A percentile compares a stretch with the other conserved stretches of the same genome.
These are phyloP conservation scores for Rhagonycha lutea DNA, from an alignment of 2,888 invertebrate genomes.

Conservation along the genomic window DNA sequence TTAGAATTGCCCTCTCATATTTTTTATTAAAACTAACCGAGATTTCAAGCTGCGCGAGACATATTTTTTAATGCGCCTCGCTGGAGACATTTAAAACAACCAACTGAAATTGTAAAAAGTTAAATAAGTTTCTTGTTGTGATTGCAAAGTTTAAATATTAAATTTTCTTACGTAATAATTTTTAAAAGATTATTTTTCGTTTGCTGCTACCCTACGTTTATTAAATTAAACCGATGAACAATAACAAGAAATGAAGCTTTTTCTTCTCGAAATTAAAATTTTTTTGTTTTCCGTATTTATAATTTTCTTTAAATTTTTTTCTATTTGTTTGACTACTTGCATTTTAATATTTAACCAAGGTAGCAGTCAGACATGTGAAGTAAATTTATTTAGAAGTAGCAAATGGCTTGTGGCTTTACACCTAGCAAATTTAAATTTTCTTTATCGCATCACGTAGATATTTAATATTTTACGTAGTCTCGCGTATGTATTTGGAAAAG, in stretches of 20 bases:
- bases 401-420: not conserved
- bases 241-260: constrained; percentile 21
- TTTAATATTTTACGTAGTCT: constrained; percentile 22
- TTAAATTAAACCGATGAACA: constrained; percentile 25
- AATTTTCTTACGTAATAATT: constrained; percentile 23
- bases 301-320: not conserved
- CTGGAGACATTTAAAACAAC: constrained; percentile 31
- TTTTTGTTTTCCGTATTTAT: not conserved
- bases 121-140: constrained; percentile 28
- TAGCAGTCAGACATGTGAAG: not conserved
- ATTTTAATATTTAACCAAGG: not conserved
- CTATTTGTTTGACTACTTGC: not conserved
- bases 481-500: constrained; percentile 17
- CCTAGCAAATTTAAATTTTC: constrained; percentile 21
- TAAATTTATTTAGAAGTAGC: not conserved
- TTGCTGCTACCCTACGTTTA: constrained; percentile 15
- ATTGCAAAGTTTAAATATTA: constrained; percentile 30
- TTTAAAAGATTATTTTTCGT: constrained; percentile 20
- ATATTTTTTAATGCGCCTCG: constrained; percentile 30
- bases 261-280: not conserved
- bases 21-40: constrained; percentile 21
- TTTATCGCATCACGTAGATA: constrained; percentile 17
- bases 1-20: constrained; percentile 3
- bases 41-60: constrained; percentile 13
- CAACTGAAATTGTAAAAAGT: constrained; percentile 31